Base-by-base conservation (phyloP, 2,888 invertebrate genomes). In the Boloria euphrosyne region DNA sequence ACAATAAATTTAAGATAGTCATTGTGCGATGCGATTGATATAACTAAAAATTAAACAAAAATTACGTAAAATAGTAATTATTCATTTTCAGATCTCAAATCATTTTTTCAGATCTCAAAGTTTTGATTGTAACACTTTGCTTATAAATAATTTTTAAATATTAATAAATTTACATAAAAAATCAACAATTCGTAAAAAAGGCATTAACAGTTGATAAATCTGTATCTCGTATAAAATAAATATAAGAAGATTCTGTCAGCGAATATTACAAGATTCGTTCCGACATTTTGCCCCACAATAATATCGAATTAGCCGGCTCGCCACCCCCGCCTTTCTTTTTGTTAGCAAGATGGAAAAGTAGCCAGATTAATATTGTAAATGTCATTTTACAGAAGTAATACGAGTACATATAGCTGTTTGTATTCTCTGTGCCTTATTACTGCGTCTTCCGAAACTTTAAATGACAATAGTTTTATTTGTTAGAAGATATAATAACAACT, bases 261-360 rank as follows among this genome's bases (percentile, higher is more conserved):
- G 73, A 80, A 78, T 77, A 78, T 76, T 77, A 75, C 69, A 71
- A 72, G 79, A 84, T 83, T 83, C 78, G 77, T 83, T 81, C 81
- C 82, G 79, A 79, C 82, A 75, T 82, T 86, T 86, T 80, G 77
- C 77, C 77, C 79, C 79, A 78, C 82, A 80, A 82, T 84, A 83
- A 86, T 84, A 86, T 82, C 78, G 78, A 82, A 85, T 88, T 85
- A 87, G 76, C 73, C 83, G 83, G 77, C 75, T 79, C 80, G 75
- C 79, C 83, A 79, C 85, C 87, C 87, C 76, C 81, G 76, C 73
- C 77, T 78, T 78, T 80, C 77, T 72, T 67, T 73, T 72, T 71
- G 73, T 72, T 76, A 75, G 71, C 74, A 75, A 80, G 65, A 78
- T 79, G 81, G 81, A 83, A 86, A 87, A 84, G 74, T 79, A 78